Base-by-base conservation (phyloP, 2,888 invertebrate species). In the Agapostemon virescens region DNA sequence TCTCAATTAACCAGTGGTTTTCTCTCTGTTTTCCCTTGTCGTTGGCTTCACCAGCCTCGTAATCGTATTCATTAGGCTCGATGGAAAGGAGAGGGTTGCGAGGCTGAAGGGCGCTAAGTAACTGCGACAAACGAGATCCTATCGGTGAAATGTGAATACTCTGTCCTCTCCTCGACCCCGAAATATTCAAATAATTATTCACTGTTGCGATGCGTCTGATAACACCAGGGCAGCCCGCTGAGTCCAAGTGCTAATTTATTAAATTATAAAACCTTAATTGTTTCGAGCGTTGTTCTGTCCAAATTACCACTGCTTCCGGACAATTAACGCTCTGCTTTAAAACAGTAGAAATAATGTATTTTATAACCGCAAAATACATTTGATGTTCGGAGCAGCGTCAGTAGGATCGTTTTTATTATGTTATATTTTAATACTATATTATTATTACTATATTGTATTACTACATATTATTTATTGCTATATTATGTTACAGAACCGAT, bases 1-100 rank as follows among this genome's bases (percentile, higher is more conserved):
- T 86, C 86, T 86, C 85, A 86, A 86, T 86, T 86, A 86, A 84
- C 77, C 66, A 33, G 77, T 40, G 52, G 61, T 61, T 26, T 72
- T 76, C 58, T 64, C 30, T 6, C 45, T 13, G 33, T 45, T 52
- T 66, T 70, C 74, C 68, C 36, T 77, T 55, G 69, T 74, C 69
- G 33, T 20, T 49, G 58, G 42, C n/a, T 73, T 23, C 33, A 40
- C 15, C 30, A 63, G 42, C 5, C 17, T 15, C 38, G 45, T 42
- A 45, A 71, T 33, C 68, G 58, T 23, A 52, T 75, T 75, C 69
- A 45, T 55, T 67, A 67, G 52, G 61, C 61, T 42, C 55, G 64
- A 61, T 69, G 52, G 69, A 67, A 82, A 73, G 70, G 49, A 55
- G 49, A 72, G 42, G 74, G 38, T 38, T 55, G 20, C 42, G 36